phyloP scores from a whole-genome alignment of 2,888 invertebrate genomes.

The Mimas tiliae region DNA sequence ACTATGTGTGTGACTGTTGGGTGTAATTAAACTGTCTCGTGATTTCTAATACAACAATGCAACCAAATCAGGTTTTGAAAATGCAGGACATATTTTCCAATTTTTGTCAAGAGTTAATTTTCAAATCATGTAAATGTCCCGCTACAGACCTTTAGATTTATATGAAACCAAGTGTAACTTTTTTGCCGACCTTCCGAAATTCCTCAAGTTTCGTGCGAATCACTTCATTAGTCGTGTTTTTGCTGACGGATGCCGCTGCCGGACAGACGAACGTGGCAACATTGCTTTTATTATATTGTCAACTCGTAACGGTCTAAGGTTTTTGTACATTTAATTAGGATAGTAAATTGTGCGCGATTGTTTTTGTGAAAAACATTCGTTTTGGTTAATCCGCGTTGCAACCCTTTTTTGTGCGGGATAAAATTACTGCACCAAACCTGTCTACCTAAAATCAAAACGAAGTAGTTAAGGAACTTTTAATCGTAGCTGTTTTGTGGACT shows the following conservation, averaged over 20 bases:
- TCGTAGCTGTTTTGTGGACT: no score
- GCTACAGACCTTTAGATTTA: slow-evolving; percentile 2
- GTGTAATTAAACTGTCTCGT: no score
- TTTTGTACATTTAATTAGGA: slow-evolving; percentile 37
- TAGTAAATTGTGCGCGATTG: neutral
- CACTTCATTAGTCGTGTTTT: slow-evolving; percentile 59
- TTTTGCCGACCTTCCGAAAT: slow-evolving; percentile 23
- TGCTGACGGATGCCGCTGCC: slow-evolving; percentile 41
- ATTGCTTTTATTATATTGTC: slow-evolving; percentile 56
- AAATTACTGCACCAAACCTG: no score
- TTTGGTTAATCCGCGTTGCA: neutral
- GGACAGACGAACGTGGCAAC: slow-evolving; percentile 39
- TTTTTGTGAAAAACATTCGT: neutral
- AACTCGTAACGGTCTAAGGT: slow-evolving; percentile 45
- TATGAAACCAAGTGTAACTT: slow-evolving; percentile 17
- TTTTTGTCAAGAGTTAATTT: neutral
- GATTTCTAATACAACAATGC: no score
- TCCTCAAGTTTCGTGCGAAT: slow-evolving; percentile 49
- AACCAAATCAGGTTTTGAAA: no score
- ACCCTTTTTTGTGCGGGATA: neutral
- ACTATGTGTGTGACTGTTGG: no score
- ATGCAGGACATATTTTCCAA: neutral
- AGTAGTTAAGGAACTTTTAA: no score
- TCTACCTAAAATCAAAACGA: no score
- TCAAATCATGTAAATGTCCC: neutral